Conservation (phyloP, 92 coral and sea anemone genomes). For the Ricordea florida region DNA sequence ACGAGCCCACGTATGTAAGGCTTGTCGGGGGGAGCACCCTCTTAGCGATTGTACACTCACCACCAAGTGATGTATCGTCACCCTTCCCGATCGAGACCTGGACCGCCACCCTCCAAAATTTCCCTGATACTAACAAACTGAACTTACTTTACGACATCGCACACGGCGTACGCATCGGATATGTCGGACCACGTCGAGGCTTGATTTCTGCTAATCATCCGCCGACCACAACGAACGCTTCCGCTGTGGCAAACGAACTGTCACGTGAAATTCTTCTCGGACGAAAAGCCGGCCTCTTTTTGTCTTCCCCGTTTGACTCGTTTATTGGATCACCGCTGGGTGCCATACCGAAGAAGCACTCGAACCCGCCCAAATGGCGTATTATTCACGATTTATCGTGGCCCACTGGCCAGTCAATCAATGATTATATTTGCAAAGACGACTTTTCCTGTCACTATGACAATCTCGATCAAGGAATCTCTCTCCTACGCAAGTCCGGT, state of each 20-base stretch:
- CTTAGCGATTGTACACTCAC: not conserved
- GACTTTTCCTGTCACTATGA: not conserved
- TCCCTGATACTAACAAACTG: not conserved
- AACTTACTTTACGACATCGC: no score
- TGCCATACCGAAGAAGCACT: not conserved
- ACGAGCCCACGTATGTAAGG: not conserved
- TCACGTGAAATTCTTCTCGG: conserved; percentile 6
- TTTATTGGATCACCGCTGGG: not conserved
- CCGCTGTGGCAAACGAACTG: not conserved
- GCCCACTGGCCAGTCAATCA: not conserved
- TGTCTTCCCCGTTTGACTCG: not conserved
- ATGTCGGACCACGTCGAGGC: no score
- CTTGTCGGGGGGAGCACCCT: not conserved
- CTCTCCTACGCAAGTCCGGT: not conserved
- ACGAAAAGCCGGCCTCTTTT: not conserved
- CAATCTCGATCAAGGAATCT: not conserved
- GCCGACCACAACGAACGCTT: not conserved
- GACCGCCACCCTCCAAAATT: not conserved
- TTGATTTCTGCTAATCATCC: not conserved
- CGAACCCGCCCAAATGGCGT: not conserved
- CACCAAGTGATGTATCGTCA: not conserved
- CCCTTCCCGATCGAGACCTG: not conserved
- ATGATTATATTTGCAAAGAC: not conserved
- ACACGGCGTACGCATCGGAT: not conserved
- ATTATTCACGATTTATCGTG: not conserved